Evolutionary conservation across 2,888 invertebrate genomes (phyloP).

Genomic region (Ligdia adustata): DNA sequence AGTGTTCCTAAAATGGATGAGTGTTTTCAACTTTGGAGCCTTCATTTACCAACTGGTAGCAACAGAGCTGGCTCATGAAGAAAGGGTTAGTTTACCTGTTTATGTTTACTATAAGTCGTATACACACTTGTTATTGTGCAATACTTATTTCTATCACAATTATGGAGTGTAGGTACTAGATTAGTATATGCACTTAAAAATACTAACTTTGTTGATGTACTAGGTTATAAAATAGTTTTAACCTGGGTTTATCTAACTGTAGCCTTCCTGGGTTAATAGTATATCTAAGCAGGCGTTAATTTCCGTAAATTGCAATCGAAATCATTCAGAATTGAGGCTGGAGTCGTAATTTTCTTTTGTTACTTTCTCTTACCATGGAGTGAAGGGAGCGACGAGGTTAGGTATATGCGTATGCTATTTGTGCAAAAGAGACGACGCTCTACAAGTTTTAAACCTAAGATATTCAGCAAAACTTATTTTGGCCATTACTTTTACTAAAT

Average conservation of each 20-base stretch:
- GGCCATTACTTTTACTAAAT: conserved; percentile 46
- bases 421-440: conserved; percentile 65
- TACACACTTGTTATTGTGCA: conserved; percentile 44
- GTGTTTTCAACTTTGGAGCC: conserved; percentile 74
- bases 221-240: conserved; percentile 63
- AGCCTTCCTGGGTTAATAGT: background rate
- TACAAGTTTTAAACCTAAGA: conserved; percentile 46
- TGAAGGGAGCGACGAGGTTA: conserved; percentile 76
- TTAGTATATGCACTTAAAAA: conserved; percentile 40
- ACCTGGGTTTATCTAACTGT: background rate
- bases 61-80: conserved; percentile 82
- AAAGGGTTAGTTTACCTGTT: conserved; percentile 82
- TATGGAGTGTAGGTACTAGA: conserved; percentile 43
- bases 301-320: conserved; percentile 15
- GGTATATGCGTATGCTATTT: conserved; percentile 41
- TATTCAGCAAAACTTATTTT: conserved; percentile 50
- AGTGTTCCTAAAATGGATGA: conserved; percentile 80
- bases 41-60: conserved; percentile 75
- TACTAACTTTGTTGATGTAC: conserved; percentile 39
- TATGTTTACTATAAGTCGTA: conserved; percentile 64
- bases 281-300: conserved; percentile 1
- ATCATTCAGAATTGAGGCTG: conserved; percentile 62
- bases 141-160: conserved; percentile 52
- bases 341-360: conserved; percentile 80
- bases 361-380: conserved; percentile 82